Evolutionary conservation across 2,113 vertebrate genomes (phyloP), one percentile per base, ranked within the genome.

Genomic region (Otus sunia): DNA sequence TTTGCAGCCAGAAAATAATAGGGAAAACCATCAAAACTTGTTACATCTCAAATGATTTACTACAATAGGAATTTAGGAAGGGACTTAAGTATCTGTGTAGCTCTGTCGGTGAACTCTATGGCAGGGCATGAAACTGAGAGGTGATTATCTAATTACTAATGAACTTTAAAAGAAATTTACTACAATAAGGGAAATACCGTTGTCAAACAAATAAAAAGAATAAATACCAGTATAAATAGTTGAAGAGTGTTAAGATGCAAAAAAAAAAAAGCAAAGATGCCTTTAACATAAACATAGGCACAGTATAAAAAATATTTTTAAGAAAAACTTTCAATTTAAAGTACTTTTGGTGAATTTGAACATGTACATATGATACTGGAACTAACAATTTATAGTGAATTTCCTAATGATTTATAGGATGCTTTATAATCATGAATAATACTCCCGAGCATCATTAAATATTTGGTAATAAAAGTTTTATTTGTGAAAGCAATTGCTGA

Each of bases 1-100:
- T 98, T 95, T 95, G 90, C 36, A 80, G n/a, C 30, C n/a, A 62
- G n/a, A 58, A 95, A 89, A 43, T 75, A 92, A 68, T 4, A 69
- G 26, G 21, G 58, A 73, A 72, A 89, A 66, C 9, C 37, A 68
- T 64, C 73, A 67, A 14, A 88, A 83, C 22, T 26, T 71, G 11
- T 66, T 88, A 11, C 7, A 27, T 74, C 56, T 87, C 11, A 1
- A 66, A 60, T 2, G 8, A 5, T 34, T 84, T 43, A 26, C 15
- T n/a, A 88, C 56, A 45, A 36, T 50, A 27, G 2, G 78, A 67
- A 37, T 62, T 43, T 74, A 59, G 52, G 56, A 75, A 58, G 39
- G 36, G 30, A 52, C 22, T 47, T 63, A 29, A 22, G 21, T 17
- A 43, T 74, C 12, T 66, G 14, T 53, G 30, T 32, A 81, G 47